Conservation (phyloP, 2,888 invertebrate genomes). For the Orthosia gothica region DNA sequence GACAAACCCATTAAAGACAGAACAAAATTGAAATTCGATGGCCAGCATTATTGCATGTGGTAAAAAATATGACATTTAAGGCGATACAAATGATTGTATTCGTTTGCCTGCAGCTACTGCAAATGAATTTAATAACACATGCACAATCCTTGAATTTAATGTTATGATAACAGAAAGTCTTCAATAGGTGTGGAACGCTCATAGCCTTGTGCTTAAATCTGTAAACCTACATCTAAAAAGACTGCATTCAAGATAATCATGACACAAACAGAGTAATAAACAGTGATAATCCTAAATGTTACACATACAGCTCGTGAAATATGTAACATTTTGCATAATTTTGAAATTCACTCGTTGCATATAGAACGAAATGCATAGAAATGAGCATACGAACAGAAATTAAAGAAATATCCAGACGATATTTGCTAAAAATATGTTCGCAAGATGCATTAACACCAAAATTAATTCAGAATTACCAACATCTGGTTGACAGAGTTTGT, state of each 20-base stretch:
- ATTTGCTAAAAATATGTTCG: conserved; percentile 26
- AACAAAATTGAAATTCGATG: conserved; percentile 27
- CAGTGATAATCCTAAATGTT: conserved; percentile 38
- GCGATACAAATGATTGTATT: conserved; percentile 12
- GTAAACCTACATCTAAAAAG: conserved; percentile 48
- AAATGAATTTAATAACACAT: conserved; percentile 27
- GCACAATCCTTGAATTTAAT: conserved; percentile 43
- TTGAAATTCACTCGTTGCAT: conserved; percentile 50
- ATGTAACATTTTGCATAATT: conserved; percentile 48
- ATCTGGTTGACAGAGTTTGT: conserved; percentile 56
- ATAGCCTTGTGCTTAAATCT: conserved; percentile 56
- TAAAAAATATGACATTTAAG: conserved; percentile 33
- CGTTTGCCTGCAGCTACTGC: conserved; percentile 18
- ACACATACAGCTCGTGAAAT: conserved; percentile 13
- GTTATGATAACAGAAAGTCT: conserved; percentile 46
- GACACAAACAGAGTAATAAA: conserved; percentile 40
- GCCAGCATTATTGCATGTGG: conserved; percentile 38
- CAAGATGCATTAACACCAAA: conserved; percentile 32
- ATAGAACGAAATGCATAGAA: conserved; percentile 61
- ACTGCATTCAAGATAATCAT: conserved; percentile 21
- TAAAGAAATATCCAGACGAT: conserved; percentile 21
- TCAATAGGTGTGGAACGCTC: conserved; percentile 31
- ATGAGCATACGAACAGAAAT: conserved; percentile 26
- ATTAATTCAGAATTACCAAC: conserved; percentile 49
- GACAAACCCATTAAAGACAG: conserved; percentile 26